Evolutionary conservation across 2,888 invertebrate species (phyloP), one percentile per base, ranked within the genome.

Genomic region (Lingula anatina): DNA sequence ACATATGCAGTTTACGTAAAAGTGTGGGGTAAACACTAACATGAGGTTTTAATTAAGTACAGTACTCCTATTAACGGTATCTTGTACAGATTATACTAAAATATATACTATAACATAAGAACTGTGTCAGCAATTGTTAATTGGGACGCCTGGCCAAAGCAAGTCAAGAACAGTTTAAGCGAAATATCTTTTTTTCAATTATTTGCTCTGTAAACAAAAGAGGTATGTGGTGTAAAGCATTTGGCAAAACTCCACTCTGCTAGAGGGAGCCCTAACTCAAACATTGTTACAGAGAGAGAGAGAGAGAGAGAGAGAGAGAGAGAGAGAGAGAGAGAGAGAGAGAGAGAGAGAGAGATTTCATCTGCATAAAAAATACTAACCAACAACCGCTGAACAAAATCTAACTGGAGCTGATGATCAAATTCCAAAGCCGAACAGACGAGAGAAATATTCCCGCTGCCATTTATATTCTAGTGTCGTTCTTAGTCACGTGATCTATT

Each of bases 331-430:
- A 35, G 31, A 31, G 12, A 40, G 20, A 24, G 31, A 45, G 41
- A 25, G 40, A 35, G 9, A 27, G 25, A 42, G 26, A 46, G 42
- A 45, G 36, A 27, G 21, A 37, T 37, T n/a, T n/a, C n/a, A n/a
- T n/a, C n/a, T n/a, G n/a, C n/a, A n/a, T n/a, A n/a, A n/a, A n/a
- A n/a, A n/a, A n/a, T n/a, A n/a, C n/a, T n/a, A n/a, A n/a, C n/a
- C n/a, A n/a, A n/a, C n/a, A n/a, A n/a, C n/a, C n/a, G n/a, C n/a
- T n/a, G n/a, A n/a, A n/a, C n/a, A n/a, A n/a, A n/a, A n/a, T n/a
- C n/a, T n/a, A n/a, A n/a, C n/a, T n/a, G n/a, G n/a, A n/a, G n/a
- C n/a, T n/a, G n/a, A n/a, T n/a, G n/a, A n/a, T n/a, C n/a, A n/a
- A n/a, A n/a, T n/a, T n/a, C n/a, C n/a, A n/a, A n/a, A n/a, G n/a